Conservation (phyloP, 2,797 vertebrate genomes). For the Malurus splendens region DNA sequence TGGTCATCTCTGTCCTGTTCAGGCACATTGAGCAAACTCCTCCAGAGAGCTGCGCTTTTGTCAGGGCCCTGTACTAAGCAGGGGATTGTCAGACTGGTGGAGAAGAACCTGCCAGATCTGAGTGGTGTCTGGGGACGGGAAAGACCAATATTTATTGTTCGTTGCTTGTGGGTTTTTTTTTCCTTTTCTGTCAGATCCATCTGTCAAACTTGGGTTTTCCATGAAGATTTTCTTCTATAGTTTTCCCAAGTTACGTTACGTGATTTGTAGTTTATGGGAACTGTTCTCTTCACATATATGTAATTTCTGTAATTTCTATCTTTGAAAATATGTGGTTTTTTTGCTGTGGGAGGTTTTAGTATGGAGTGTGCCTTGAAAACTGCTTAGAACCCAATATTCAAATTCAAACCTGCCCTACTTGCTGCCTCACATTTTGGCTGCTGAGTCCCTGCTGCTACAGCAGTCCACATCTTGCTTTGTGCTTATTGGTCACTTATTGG, state of each 20-base stretch:
- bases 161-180: not conserved
- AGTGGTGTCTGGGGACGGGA: not conserved
- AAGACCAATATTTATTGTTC: not conserved
- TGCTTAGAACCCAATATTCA: not conserved
- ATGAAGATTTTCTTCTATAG: not conserved
- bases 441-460: not conserved
- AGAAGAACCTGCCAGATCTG: not conserved
- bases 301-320: not conserved
- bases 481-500: not conserved
- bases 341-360: not conserved
- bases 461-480: not conserved
- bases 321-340: not conserved
- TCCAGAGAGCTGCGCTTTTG: not conserved
- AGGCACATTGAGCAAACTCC: not conserved
- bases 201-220: not conserved
- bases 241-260: not conserved
- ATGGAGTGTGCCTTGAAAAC: not conserved
- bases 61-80: rapidly evolving
- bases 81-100: not conserved
- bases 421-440: not conserved
- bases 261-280: not conserved
- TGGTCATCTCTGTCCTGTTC: not conserved
- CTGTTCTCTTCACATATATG: not conserved
- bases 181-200: not conserved
- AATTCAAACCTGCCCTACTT: not conserved